Evolutionary conservation across 64 coral and sea anemone species (phyloP).

Genomic region (Exaiptasia diaphana): DNA sequence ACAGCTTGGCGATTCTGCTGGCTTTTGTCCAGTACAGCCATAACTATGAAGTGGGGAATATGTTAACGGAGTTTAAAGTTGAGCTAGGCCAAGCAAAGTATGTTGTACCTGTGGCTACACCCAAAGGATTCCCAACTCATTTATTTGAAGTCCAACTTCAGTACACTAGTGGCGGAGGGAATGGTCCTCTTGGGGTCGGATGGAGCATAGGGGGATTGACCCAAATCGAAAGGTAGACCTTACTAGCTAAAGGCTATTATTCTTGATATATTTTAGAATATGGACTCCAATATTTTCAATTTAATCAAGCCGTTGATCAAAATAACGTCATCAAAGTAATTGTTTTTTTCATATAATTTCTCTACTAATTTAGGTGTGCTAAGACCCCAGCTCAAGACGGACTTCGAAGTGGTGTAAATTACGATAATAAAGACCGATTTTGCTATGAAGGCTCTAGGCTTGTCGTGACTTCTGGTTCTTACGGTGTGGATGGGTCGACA

Average conservation of each 20-base stretch:
- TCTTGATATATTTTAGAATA: too few relatives aligned
- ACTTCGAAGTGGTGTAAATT: background rate
- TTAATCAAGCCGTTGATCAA: too few relatives aligned
- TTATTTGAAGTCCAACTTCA: background rate
- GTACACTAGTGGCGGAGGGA: background rate
- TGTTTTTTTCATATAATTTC: too few relatives aligned
- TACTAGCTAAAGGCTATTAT: too few relatives aligned
- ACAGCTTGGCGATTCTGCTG: background rate
- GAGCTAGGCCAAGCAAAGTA: conserved; percentile 5
- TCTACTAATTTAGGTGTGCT: background rate
- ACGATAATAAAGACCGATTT: background rate
- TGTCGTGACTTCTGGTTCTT: background rate
- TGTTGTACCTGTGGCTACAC: background rate
- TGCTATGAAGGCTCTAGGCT: background rate
- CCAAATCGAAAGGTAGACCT: background rate
- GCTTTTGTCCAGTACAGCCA: background rate
- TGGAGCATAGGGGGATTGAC: background rate
- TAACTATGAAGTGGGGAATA: background rate
- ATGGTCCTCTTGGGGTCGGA: background rate
- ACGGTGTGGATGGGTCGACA: background rate
- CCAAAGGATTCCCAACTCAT: conserved; percentile 3
- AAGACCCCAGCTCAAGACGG: background rate
- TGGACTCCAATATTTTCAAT: too few relatives aligned
- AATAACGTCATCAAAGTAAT: too few relatives aligned
- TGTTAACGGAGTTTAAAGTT: conserved; percentile 3